These are phyloP conservation scores for Stenolophus ochropezus DNA, from an alignment of 2,888 invertebrate genomes.

Conservation along the genomic window DNA sequence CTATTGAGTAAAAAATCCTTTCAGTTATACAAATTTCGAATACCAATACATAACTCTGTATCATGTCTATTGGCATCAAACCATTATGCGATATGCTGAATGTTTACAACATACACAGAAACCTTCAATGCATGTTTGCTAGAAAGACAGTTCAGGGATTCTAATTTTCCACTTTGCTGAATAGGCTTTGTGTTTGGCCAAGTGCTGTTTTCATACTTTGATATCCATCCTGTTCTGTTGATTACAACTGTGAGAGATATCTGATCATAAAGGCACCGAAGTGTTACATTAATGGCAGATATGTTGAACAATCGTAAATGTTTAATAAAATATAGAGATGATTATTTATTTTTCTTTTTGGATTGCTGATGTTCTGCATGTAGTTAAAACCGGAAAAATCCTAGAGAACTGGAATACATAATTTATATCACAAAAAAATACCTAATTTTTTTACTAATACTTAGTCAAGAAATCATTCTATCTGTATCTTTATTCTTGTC, in stretches of 20 bases:
- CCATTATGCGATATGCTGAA: neutral
- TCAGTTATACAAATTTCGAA: neutral
- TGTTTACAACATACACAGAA: conserved; percentile 41
- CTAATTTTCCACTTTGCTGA: conserved; percentile 52
- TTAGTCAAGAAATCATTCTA: too few relatives aligned
- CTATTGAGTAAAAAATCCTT: too few relatives aligned
- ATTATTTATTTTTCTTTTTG: too few relatives aligned
- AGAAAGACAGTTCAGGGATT: conserved; percentile 17
- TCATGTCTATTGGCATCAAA: neutral
- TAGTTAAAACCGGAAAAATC: too few relatives aligned
- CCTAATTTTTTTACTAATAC: too few relatives aligned
- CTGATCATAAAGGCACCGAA: neutral
- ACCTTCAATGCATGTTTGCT: neutral
- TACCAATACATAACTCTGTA: neutral
- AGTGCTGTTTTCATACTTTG: conserved; percentile 52
- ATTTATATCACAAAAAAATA: too few relatives aligned
- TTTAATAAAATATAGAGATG: too few relatives aligned
- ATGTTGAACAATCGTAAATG: too few relatives aligned
- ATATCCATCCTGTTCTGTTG: conserved; percentile 21
- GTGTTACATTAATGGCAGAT: neutral
- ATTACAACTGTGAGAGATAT: conserved; percentile 23
- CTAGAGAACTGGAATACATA: too few relatives aligned
- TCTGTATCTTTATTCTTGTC: too few relatives aligned
- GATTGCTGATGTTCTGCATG: too few relatives aligned
- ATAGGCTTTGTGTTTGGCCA: conserved; percentile 49